Conservation (phyloP, 1,140 invertebrate genomes). For the Tachypleus tridentatus region DNA sequence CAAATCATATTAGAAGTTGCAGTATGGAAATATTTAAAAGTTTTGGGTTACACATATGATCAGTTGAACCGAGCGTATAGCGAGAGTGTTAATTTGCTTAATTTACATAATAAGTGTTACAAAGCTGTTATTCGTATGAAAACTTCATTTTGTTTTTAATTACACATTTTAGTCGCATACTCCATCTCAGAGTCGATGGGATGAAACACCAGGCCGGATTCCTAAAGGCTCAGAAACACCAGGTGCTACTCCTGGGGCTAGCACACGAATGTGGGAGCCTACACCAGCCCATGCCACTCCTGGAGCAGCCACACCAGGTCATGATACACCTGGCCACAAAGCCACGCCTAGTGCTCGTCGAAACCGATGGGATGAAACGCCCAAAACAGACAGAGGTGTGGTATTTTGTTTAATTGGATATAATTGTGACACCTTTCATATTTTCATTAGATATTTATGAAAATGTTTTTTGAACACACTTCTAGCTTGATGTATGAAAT, state of each 20-base stretch:
- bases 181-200: conserved; percentile 74
- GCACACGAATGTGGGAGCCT: conserved; percentile 84
- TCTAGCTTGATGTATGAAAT: too few species aligned
- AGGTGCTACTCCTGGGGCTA: conserved; percentile 68
- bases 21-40: too few species aligned
- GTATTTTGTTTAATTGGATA: too few species aligned
- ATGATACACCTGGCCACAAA: conserved; percentile 75
- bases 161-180: conserved; percentile 44
- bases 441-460: too few species aligned
- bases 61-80: too few species aligned
- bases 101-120: neutral
- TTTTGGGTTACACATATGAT: too few species aligned
- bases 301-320: conserved; percentile 70
- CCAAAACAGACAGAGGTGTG: conserved; percentile 80
- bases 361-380: conserved; percentile 99
- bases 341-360: conserved; percentile 54
- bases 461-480: too few species aligned
- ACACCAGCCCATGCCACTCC: conserved; percentile 74
- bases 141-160: conserved; percentile 10
- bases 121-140: neutral
- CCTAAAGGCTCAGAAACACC: conserved; percentile 75
- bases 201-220: conserved; percentile 85
- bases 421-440: too few species aligned
- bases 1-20: too few species aligned
- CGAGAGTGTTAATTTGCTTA: neutral